Percentiles rank a stretch among this genome's conserved stretches.
These are phyloP conservation scores for Eretmocerus hayati DNA, from an alignment of 2,888 invertebrate genomes.

Conservation along the genomic window DNA sequence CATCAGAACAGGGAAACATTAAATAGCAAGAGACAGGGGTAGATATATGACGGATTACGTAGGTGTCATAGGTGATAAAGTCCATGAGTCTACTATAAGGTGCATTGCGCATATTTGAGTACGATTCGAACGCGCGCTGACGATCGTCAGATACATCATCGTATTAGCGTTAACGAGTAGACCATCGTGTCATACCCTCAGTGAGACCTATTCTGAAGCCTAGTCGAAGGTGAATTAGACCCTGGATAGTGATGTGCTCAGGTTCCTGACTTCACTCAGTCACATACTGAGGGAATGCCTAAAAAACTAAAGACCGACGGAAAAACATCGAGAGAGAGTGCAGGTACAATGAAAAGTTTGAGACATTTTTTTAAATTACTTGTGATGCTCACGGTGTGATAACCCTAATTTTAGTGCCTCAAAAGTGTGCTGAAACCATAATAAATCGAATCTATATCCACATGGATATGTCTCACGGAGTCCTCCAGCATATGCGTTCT, in stretches of 20 bases:
- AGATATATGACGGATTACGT: no score
- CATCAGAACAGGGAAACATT: background rate
- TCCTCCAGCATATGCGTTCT: no score
- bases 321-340: constrained; percentile 5
- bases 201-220: background rate
- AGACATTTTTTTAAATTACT: no score
- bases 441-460: no score
- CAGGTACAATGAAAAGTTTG: no score
- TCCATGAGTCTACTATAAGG: background rate
- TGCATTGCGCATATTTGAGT: background rate
- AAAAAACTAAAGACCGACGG: constrained; percentile 6
- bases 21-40: background rate
- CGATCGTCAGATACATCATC: no score
- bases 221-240: background rate
- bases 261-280: background rate
- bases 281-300: constrained; percentile 1
- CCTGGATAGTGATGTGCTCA: background rate
- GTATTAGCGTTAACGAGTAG: background rate
- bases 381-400: no score
- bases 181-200: background rate
- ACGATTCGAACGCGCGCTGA: background rate
- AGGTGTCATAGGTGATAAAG: background rate
- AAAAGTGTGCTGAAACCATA: no score
- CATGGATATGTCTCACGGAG: no score
- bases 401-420: no score